phyloP scores from a whole-genome alignment of 2,888 invertebrate species.

The Myopa tessellatipennis region DNA sequence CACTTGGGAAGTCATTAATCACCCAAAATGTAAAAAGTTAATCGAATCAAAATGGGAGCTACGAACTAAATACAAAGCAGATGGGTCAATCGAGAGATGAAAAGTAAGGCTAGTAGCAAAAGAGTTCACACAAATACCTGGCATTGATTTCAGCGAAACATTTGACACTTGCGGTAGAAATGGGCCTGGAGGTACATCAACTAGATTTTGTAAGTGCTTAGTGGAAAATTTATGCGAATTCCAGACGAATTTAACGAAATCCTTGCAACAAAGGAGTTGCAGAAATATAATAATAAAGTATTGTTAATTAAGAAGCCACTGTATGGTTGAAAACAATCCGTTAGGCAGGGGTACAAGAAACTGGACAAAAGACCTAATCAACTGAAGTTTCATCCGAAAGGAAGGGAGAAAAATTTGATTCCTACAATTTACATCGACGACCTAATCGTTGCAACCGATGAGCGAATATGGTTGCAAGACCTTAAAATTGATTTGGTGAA shows the following conservation, averaged over 20 bases:
- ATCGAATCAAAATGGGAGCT: slow-evolving; percentile 53
- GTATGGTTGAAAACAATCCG: slow-evolving; percentile 47
- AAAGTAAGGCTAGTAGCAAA: slow-evolving; percentile 57
- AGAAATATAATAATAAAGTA: slow-evolving; percentile 37
- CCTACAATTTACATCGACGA: no score
- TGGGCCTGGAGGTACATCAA: no score
- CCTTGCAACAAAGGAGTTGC: no score
- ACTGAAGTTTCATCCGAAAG: no score
- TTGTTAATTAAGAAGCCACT: slow-evolving; percentile 45
- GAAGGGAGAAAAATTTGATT: slow-evolving; percentile 26
- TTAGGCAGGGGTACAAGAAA: slow-evolving; percentile 45
- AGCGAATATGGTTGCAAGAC: no score
- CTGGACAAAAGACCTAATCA: no score
- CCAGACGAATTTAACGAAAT: slow-evolving; percentile 31
- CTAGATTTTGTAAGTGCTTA: no score
- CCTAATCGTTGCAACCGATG: no score
- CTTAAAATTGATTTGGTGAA: no score
- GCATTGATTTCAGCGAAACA: slow-evolving; percentile 55
- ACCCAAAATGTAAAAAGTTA: no score
- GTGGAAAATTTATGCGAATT: slow-evolving; percentile 43
- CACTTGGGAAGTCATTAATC: no score
- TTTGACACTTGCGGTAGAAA: slow-evolving; percentile 22
- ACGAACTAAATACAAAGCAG: slow-evolving; percentile 50
- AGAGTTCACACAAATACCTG: slow-evolving; percentile 54
- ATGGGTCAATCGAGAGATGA: slow-evolving; percentile 48